Evolutionary conservation across 2,113 vertebrate species (phyloP), one percentile per base, ranked within the genome.

Genomic region (Camarhynchus parvulus): DNA sequence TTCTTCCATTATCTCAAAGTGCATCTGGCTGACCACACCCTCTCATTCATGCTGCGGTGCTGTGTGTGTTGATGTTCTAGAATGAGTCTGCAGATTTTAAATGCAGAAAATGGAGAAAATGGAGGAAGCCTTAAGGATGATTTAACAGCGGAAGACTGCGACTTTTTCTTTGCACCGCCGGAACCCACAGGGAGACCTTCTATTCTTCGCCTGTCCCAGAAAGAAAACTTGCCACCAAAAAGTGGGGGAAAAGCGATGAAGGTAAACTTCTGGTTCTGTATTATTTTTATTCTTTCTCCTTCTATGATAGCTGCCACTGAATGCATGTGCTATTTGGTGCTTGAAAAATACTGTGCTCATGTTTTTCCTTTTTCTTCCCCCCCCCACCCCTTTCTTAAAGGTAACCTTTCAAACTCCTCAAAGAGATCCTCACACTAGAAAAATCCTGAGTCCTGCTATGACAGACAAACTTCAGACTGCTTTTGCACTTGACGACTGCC

Each of bases 401-500:
- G 99, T 99, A 91, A 99, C 98, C 83, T 99, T 99, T 97, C 99
- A 99, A 91, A 99, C 99, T 42, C 99, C 99, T 75, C 97, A 98
- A 83, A 97, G 99, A 97, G 99, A 99, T 81, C 99, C 99, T 31
- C 94, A 98, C 63, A 99, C 99, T 5, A 98, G 98, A 72, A 98
- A 95, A 96, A 98, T 99, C 74, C 24, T 99, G 20, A 99, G 98
- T 63, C 98, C 99, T 30, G 66, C 86, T 33, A 94, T 97, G 89
- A 92, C 78, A 5, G 92, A 94, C 58, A 98, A 95, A 67, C 97
- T 94, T 21, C 94, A 98, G 17, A 52, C 76, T 35, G 22, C 97
- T 66, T 95, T 96, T 49, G 61, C 25, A 0, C 72, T 95, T 68
- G 98, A 98, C 0, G 96, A 98, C 41, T 97, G 89, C 55, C 44